Conservation (phyloP, 2,888 invertebrate species). For the Campaea margaritaria region DNA sequence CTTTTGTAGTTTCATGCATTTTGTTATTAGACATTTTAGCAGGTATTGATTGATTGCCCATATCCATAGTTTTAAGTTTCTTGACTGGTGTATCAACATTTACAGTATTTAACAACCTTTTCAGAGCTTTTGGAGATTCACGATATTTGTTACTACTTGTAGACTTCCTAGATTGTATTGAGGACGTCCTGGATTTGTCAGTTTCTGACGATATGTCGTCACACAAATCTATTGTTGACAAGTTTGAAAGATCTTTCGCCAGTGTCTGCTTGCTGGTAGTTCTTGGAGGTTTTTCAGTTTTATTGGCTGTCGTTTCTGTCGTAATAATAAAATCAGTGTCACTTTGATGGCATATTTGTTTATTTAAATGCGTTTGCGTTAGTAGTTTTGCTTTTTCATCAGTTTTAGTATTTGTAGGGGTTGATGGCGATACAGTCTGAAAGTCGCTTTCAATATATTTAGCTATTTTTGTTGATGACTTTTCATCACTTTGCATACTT, state of each 20-base stretch:
- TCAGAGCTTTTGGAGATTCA: constrained; percentile 4
- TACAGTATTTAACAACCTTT: constrained; percentile 3
- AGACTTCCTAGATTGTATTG: constrained; percentile 5
- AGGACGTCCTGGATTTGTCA: background rate
- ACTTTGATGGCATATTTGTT: background rate
- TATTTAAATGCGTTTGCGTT: background rate
- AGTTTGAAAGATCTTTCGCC: background rate
- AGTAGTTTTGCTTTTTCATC: background rate
- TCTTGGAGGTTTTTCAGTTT: background rate
- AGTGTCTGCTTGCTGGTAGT: background rate
- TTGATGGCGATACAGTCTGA: background rate
- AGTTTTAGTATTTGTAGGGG: background rate
- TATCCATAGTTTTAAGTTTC: constrained; percentile 9
- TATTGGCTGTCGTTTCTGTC: background rate
- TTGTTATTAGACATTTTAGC: background rate
- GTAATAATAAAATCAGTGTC: background rate
- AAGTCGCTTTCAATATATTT: background rate
- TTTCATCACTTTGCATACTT: too few relatives aligned
- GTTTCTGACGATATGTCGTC: background rate
- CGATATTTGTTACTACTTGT: background rate
- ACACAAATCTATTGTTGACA: background rate
- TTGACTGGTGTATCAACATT: constrained; percentile 6
- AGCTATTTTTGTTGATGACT: background rate
- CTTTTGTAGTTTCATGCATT: background rate
- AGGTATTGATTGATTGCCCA: background rate